Evolutionary conservation across 1,140 invertebrate genomes (phyloP), one percentile per base, ranked within the genome.

Genomic region (Drosophila arizonae): DNA sequence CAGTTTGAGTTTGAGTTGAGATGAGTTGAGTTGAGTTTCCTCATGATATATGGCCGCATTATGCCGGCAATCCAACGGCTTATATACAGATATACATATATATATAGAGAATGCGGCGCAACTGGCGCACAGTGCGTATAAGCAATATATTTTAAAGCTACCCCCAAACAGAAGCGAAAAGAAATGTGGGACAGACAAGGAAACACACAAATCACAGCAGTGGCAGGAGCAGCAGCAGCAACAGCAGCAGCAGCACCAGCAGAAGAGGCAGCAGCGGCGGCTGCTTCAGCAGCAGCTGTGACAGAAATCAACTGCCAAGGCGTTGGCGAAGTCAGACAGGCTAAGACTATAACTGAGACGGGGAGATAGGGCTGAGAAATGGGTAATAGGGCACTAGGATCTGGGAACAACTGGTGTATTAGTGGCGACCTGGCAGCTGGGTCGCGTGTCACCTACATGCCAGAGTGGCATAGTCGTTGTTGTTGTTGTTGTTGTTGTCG

Each of bases 241-340:
- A 0, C 30, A 28, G 26, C 26, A 28, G 26, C 26, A 28, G 0
- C 26, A 8, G 68, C 76, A 65, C 77, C 81, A 81, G 77, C 81
- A 21, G 46, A 24, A 24, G 63, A 70, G 62, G 81, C 0, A 8
- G 6, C 33, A 33, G 33, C 33, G 6, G 0, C 33, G 6, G 6
- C 33, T 9, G 33, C 33, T 8, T 9, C 33, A 9, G 68, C 77
- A 65, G 81, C 81, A 81, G 77, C 81, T 86, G 81, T 86, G 81
- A 85, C 81, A 84, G 77, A 85, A 84, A 85, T 84, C 81, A 84
- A 81, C 81, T 85, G 77, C 69, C 81, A 84, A 84, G 74, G 64
- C 77, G 69, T 72, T 85, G 81, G 77, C 80, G 63, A 69, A 84
- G 56, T 73, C 65, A 62, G 57, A 55, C 64, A 68, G 56, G 50